Conservation (phyloP, 2,797 vertebrate genomes). For the Tapirus indicus region DNA sequence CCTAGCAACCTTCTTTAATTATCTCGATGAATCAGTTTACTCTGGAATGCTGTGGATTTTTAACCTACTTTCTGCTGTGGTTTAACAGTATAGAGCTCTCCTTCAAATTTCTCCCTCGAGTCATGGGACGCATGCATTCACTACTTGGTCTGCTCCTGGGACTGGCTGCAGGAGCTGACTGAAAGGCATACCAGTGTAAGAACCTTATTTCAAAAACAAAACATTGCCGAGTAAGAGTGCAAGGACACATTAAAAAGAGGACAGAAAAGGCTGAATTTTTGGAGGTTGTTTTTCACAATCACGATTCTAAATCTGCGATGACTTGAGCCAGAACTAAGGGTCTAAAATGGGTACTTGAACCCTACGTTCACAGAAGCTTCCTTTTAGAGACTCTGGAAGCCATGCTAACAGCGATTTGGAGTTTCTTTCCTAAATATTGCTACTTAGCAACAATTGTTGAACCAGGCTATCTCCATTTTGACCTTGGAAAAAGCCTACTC, state of each 20-base stretch:
- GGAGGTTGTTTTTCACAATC: background rate
- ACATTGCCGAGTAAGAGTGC: background rate
- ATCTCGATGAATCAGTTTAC: background rate
- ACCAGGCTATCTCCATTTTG: background rate
- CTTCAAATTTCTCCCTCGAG: background rate
- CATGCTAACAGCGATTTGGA: background rate
- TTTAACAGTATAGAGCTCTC: background rate
- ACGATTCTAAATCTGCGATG: background rate
- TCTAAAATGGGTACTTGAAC: background rate
- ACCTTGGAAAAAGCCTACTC: slow-evolving; percentile 72
- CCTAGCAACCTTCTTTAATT: background rate
- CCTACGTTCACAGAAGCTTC: background rate
- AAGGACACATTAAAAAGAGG: background rate
- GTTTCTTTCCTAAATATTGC: slow-evolving; percentile 17
- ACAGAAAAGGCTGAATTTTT: background rate
- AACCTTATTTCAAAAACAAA: slow-evolving; percentile 18
- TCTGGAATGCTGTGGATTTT: background rate
- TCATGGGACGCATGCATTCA: background rate
- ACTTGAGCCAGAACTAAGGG: background rate
- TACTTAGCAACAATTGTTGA: background rate
- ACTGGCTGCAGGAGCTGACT: background rate
- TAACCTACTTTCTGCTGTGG: background rate
- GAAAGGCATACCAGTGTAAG: background rate
- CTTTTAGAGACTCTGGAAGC: background rate
- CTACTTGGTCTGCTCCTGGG: background rate